These are phyloP conservation scores for Telmatherina bonti DNA, from an alignment of 2,797 vertebrate species.

Conservation along the genomic window DNA sequence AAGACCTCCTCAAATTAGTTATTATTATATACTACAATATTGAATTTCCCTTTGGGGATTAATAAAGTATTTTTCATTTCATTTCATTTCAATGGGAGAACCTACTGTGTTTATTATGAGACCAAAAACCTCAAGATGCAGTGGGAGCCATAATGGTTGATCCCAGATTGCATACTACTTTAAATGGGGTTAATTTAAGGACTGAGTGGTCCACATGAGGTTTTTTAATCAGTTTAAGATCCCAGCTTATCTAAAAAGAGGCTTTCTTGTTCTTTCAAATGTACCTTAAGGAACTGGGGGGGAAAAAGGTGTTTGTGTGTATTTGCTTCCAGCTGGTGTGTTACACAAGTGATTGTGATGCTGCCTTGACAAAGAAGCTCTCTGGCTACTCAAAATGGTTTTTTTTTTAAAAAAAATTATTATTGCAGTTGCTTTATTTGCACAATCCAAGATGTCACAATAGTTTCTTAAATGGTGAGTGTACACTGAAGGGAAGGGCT, in stretches of 20 bases:
- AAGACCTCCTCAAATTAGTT: too few species aligned
- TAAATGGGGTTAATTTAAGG: constrained; percentile 3
- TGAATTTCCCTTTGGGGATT: too few species aligned
- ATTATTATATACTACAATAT: too few species aligned
- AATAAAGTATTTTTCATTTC: too few species aligned
- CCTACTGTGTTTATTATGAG: background rate
- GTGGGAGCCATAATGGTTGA: background rate
- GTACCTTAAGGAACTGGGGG: constrained; percentile 15
- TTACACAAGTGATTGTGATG: background rate
- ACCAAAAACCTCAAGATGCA: background rate
- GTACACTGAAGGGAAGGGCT: constrained; percentile 33
- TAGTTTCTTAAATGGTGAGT: constrained; percentile 20
- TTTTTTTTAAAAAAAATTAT: background rate
- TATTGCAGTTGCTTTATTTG: constrained; percentile 37
- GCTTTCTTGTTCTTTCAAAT: constrained; percentile 31
- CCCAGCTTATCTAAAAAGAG: constrained; percentile 35
- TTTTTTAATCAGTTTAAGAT: constrained; percentile 42
- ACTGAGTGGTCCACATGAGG: background rate
- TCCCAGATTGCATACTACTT: background rate
- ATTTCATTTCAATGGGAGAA: constrained; percentile 11
- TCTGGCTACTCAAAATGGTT: background rate
- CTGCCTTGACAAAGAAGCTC: constrained; percentile 3
- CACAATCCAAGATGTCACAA: constrained; percentile 14
- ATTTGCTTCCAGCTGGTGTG: background rate
- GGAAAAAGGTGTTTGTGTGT: constrained; percentile 1